Base-by-base conservation (phyloP, 2,888 invertebrate genomes). In the Aproaerema taeniolella region DNA sequence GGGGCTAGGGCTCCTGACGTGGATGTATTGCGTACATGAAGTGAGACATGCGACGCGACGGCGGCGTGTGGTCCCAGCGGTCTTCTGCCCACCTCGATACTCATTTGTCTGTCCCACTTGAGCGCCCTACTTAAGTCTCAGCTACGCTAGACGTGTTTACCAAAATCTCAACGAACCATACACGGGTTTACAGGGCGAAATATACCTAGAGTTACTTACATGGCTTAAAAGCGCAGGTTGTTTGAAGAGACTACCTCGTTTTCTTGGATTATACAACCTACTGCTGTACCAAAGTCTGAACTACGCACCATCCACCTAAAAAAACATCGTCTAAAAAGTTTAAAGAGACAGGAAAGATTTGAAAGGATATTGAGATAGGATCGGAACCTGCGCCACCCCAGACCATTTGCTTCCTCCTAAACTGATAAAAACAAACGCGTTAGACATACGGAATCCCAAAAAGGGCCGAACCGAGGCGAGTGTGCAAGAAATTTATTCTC, bases 401-500 rank as follows among this genome's bases (percentile, higher is more conserved):
- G 31, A 42, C 37, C 33, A 20, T 33, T 41, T 42, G 37, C 30
- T 37, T 8, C 10, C 29, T 28, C 20, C 33, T 42, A 42, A 42
- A 26, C 41, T 38, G 41, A 42, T 38, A 42, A 38, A 42, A 29
- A 36, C 36, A 41, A 38, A 42, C 33, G 38, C 41, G 41, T 38
- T 29, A 30, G 41, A 55, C 46, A 45, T 53, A 52, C 52, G 47
- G 58, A 60, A 53, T 53, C 54, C 58, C 47, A 54, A 59, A 66
- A 68, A 66, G 65, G 60, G 69, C 61, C 61, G 58, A 61, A 53
- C 56, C 55, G 46, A 52, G 55, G 61, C 63, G 61, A 67, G 64
- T 70, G 61, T 63, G 58, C 66, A 67, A 64, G 67, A 65, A 68
- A 71, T 70, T 68, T 73, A 66, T 70, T 69, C 68, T 71, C 67